A percentile compares a stretch with the other conserved stretches of the same genome.
Evolutionary conservation across 1,140 invertebrate species (phyloP).

Genomic region (Sarcophaga peregrina): DNA sequence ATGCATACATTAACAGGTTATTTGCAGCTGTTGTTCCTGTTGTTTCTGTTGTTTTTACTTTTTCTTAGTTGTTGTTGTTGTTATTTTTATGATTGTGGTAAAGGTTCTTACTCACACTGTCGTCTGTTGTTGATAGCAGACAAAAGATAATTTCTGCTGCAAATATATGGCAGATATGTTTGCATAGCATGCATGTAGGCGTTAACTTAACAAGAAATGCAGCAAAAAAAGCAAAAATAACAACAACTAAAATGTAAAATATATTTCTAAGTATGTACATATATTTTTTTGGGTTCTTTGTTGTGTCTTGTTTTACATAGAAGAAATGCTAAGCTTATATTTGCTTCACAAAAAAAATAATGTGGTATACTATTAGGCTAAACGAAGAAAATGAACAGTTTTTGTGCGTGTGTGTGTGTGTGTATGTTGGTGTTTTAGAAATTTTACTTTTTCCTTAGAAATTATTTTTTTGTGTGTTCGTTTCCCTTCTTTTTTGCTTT

Average conservation of each 20-base stretch:
- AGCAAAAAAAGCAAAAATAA: not conserved
- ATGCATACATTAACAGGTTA: not conserved
- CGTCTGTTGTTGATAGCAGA: constrained; percentile 13
- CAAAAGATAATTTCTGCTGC: constrained; percentile 21
- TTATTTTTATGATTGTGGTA: not conserved
- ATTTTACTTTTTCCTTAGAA: constrained; percentile 15
- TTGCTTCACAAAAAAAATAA: not conserved
- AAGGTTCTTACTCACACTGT: not conserved
- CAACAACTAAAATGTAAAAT: not conserved
- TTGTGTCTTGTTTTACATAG: too few species aligned
- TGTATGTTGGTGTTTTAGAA: not conserved
- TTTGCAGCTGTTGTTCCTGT: not conserved
- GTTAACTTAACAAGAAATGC: not conserved
- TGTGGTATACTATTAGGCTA: constrained; percentile 19
- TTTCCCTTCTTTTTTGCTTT: not conserved
- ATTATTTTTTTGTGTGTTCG: not conserved
- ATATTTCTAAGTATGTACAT: too few species aligned
- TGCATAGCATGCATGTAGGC: constrained; percentile 26
- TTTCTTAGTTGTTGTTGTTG: not conserved
- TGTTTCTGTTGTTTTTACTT: not conserved
- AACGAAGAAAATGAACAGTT: not conserved
- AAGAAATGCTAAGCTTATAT: not conserved
- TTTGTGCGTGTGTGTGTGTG: not conserved
- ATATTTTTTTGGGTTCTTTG: too few species aligned
- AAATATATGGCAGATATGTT: constrained; percentile 1